Percentiles rank a stretch among this genome's conserved stretches.
phyloP scores from a whole-genome alignment of 2,113 vertebrate species.

The Cyprinodon variegatus region DNA sequence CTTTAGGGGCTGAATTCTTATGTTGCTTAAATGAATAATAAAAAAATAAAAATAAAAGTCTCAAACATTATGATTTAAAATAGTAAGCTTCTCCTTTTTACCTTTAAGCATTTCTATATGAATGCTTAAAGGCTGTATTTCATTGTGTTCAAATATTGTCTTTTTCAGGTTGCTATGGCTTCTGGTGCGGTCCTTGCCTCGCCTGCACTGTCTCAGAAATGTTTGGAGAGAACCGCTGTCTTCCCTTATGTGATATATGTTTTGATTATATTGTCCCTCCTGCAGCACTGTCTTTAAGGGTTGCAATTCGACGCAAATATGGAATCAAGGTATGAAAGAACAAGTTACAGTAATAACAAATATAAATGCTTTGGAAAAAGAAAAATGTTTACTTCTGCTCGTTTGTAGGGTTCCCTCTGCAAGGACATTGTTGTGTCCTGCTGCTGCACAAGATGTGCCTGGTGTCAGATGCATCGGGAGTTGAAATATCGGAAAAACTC shows the following conservation, averaged over 20 bases:
- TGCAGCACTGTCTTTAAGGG: conserved; percentile 29
- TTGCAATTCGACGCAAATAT: conserved; percentile 47
- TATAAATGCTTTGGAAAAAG: too few species aligned
- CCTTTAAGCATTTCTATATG: too few species aligned
- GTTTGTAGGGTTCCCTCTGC: conserved; percentile 46
- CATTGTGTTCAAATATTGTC: accelerated
- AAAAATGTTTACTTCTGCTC: not conserved
- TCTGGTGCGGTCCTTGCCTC: conserved; percentile 8
- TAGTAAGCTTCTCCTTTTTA: too few species aligned
- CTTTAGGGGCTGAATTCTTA: not conserved
- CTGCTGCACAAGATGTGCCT: conserved; percentile 50
- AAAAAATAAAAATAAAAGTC: too few species aligned
- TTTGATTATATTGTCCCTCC: conserved; percentile 18
- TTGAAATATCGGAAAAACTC: conserved; percentile 33
- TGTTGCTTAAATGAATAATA: too few species aligned
- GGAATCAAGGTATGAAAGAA: conserved; percentile 31
- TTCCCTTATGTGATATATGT: conserved; percentile 54
- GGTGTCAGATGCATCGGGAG: conserved; percentile 65
- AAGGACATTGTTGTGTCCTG: conserved; percentile 48
- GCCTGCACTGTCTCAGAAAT: conserved; percentile 1
- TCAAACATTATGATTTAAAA: too few species aligned
- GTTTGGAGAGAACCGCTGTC: conserved; percentile 36
- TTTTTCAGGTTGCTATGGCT: conserved; percentile 22
- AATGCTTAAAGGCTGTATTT: not conserved
- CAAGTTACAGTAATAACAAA: not conserved